Conservation (phyloP, 2,888 invertebrate species). For the Caenorhabditis afra region DNA sequence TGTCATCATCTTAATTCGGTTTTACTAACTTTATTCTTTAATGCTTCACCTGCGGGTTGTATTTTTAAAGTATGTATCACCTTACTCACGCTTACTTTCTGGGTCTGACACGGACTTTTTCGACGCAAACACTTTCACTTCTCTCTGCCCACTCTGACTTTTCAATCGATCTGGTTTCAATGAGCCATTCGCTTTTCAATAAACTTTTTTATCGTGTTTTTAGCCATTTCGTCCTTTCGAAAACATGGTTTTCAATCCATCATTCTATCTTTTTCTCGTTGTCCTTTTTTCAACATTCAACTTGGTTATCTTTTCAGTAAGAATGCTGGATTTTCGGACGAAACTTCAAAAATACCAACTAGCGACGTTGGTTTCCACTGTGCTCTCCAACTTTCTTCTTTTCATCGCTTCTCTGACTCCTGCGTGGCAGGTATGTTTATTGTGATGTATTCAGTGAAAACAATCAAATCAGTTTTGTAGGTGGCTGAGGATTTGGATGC, state of each 20-base stretch:
- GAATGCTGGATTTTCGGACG: constrained; percentile 59
- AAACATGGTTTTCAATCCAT: no score
- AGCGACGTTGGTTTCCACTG: constrained; percentile 61
- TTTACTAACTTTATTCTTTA: constrained; percentile 11
- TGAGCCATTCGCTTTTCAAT: not conserved
- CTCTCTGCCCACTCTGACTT: constrained; percentile 1
- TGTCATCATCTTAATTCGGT: constrained; percentile 29
- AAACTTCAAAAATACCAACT: constrained; percentile 72
- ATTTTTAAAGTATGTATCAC: constrained; percentile 3
- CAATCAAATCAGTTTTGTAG: constrained; percentile 44
- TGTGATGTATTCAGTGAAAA: not conserved
- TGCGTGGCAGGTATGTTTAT: constrained; percentile 76
- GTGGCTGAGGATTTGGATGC: constrained; percentile 79
- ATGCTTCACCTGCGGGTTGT: constrained; percentile 19
- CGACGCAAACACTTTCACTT: constrained; percentile 29
- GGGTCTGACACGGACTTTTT: constrained; percentile 7
- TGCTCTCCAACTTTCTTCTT: constrained; percentile 69
- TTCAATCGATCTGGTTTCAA: not conserved
- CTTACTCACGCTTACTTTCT: constrained; percentile 6
- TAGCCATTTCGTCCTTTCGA: no score
- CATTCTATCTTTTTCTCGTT: no score
- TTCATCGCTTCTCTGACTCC: constrained; percentile 77
- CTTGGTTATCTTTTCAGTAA: not conserved
- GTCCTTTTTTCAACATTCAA: no score
- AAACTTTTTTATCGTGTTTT: not conserved